Percentiles rank a stretch among this genome's conserved stretches.
These are phyloP conservation scores for Aphrocallistes beatrix DNA, from an alignment of 37 sponge, comb jelly and placozoan species.

Conservation along the genomic window DNA sequence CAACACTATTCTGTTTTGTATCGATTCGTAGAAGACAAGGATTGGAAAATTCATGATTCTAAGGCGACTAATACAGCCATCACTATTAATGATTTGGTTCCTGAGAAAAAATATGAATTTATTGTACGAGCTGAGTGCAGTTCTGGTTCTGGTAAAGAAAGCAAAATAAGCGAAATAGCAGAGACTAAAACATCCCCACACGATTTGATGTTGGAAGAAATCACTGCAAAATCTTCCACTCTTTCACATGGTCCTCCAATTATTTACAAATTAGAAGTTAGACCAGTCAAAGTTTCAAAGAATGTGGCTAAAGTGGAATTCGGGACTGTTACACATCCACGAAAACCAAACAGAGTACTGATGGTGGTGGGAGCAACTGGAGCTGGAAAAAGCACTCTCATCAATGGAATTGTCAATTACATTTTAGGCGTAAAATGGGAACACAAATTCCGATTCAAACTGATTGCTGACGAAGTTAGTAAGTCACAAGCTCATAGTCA, in stretches of 20 bases:
- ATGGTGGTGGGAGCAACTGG: constrained; percentile 72
- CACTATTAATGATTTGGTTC: background rate
- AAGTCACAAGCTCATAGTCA: constrained; percentile 29
- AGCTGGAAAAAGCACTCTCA: constrained; percentile 60
- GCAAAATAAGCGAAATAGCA: background rate
- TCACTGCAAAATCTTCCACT: no score
- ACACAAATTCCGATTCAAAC: constrained; percentile 48
- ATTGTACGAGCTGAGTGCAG: constrained; percentile 21
- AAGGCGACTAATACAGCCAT: background rate
- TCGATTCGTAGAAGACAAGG: background rate
- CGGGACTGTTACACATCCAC: no score
- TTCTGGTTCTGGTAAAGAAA: background rate
- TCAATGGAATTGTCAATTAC: constrained; percentile 58
- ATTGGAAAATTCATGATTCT: background rate
- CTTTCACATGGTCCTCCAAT: no score
- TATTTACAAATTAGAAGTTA: no score
- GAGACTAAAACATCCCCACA: no score
- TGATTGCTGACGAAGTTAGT: constrained; percentile 23
- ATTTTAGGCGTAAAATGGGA: constrained; percentile 54
- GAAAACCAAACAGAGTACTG: constrained; percentile 32
- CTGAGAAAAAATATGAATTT: background rate
- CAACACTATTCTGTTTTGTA: background rate
- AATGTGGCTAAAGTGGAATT: no score
- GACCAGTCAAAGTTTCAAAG: no score
- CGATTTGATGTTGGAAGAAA: no score